Evolutionary conservation across 2,113 vertebrate genomes (phyloP).

Genomic region (Henicopernis longicauda): DNA sequence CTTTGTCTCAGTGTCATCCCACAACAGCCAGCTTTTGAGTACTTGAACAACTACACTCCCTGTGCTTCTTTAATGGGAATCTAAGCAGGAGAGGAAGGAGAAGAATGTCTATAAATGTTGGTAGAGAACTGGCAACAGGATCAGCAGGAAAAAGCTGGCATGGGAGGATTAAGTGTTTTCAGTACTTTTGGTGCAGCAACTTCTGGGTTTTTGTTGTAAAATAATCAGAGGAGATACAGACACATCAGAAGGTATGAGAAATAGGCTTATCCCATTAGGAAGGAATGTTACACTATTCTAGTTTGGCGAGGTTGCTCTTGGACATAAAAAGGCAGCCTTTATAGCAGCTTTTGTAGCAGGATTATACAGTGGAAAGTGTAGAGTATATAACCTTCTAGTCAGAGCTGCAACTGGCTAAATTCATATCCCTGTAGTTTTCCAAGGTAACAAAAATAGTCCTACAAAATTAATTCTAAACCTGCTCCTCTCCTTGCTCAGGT

Average conservation of each 20-base stretch:
- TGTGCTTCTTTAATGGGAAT: neutral
- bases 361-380: neutral
- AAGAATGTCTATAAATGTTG: neutral
- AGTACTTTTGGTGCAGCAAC: neutral
- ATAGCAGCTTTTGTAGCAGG: neutral
- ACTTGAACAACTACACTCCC: neutral
- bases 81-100: neutral
- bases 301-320: neutral
- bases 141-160: neutral
- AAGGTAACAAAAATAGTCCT: slow-evolving; percentile 47
- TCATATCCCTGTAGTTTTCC: slow-evolving; percentile 36
- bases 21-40: neutral
- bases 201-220: neutral
- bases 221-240: neutral
- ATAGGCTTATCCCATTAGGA: neutral
- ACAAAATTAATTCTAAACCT: slow-evolving; percentile 39
- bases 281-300: slow-evolving; percentile 14
- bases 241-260: neutral
- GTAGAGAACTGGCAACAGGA: neutral
- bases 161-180: neutral
- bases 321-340: neutral
- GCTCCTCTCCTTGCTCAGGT: slow-evolving; percentile 1
- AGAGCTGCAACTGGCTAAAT: slow-evolving; percentile 28
- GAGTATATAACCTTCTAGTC: neutral
- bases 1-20: neutral